Base-by-base conservation (phyloP, 2,888 invertebrate genomes). In the Aphidius colemani region DNA sequence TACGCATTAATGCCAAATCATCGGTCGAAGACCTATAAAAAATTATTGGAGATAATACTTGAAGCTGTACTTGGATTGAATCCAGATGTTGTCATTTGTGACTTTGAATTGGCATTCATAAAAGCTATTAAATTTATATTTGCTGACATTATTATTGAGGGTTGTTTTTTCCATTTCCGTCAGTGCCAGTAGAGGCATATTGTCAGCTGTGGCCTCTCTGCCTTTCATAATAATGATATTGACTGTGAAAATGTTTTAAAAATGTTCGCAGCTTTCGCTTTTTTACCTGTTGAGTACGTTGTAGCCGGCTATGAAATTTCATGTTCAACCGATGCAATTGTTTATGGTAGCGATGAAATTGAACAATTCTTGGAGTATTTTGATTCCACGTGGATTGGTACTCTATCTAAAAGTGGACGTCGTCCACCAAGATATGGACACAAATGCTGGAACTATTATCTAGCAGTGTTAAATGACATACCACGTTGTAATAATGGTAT, bases 121-220 rank as follows among this genome's bases (percentile, higher is more conserved):
- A 45, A 8, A 30, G 58, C 53, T 6, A 43, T 50, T 9, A 6
- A 58, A 11, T 13, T n/a, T 13, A 51, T 43, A 13, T 59, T 64
- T 55, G 58, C 53, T 30, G 46, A 48, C 30, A n/a, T 49, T 11
- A 48, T 53, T 5, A 11, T 59, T 4, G 53, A 59, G 11, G 56
- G 64, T 3, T 64, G 64, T 39, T 50, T 55, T 6, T 70, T 69
- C 49, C 68, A 70, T 62, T 68, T 67, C 39, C 7, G 45, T 0
- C 70, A 68, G 58, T 63, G 66, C 50, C 51, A 69, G n/a, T 69
- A 59, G 51, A 49, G 70, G 48, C 61, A 60, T 45, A 61, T 68
- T 50, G 66, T 67, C 18, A 30, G 46, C 45, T n/a, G 48, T 49
- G 63, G 65, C 44, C 53, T 67, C 43, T 59, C 67, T 49, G 7